Percentiles rank a stretch among this genome's conserved stretches.
Conservation (phyloP, 1,140 invertebrate genomes). For the Diabrotica undecimpunctata region DNA sequence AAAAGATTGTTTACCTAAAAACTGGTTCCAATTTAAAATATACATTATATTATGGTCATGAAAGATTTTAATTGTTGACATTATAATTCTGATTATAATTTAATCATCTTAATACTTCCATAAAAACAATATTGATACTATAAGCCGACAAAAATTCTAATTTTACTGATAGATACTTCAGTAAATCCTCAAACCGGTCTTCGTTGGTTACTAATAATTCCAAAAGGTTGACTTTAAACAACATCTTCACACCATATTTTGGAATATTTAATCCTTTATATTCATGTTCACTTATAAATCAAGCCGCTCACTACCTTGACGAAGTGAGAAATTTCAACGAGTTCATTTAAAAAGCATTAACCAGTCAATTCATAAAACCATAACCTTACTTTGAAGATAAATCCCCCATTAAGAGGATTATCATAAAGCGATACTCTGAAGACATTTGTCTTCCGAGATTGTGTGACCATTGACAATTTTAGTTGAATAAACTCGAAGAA, state of each 20-base stretch:
- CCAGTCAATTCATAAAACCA: background rate
- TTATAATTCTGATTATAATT: too few relatives aligned
- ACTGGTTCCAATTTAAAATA: too few relatives aligned
- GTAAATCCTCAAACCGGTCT: background rate
- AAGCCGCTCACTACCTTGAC: background rate
- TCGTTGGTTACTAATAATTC: background rate
- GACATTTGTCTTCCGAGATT: background rate
- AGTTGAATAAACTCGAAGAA: background rate
- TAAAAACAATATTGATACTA: too few relatives aligned
- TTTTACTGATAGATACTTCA: background rate
- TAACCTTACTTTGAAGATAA: background rate
- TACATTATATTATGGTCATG: too few relatives aligned
- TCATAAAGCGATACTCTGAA: background rate
- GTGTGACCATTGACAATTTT: constrained; percentile 2
- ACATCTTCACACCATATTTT: background rate
- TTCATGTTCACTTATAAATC: background rate
- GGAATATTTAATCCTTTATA: background rate
- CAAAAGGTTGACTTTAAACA: background rate
- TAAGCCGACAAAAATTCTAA: too few relatives aligned
- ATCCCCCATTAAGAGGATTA: constrained; percentile 2
- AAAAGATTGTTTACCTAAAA: too few relatives aligned
- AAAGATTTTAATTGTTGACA: too few relatives aligned
- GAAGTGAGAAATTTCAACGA: constrained; percentile 2
- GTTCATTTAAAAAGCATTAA: constrained; percentile 3
- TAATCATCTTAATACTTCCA: too few relatives aligned